Percentiles rank a stretch among this genome's conserved stretches.
phyloP scores from a whole-genome alignment of 1,140 invertebrate species.

The Rhyacophila brunnea region DNA sequence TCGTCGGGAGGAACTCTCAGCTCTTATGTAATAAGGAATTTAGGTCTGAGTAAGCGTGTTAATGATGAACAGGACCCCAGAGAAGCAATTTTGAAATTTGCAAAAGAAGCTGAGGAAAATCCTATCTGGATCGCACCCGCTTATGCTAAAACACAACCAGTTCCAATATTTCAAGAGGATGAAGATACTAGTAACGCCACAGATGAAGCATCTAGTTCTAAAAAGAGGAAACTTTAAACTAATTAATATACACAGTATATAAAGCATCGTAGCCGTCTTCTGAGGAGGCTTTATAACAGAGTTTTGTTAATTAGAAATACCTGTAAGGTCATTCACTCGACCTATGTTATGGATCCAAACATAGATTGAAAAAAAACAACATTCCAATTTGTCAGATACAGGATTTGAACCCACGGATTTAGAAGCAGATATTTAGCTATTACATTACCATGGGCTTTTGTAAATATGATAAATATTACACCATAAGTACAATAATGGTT shows the following conservation, averaged over 20 bases:
- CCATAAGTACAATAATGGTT: too few species aligned
- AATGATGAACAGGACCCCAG: constrained; percentile 96
- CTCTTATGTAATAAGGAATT: constrained; percentile 94
- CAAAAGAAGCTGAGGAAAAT: constrained; percentile 95
- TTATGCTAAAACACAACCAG: constrained; percentile 82
- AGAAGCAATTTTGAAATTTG: constrained; percentile 94
- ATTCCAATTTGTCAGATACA: too few species aligned
- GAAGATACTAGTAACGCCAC: constrained; percentile 29
- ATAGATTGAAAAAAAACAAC: too few species aligned
- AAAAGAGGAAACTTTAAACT: constrained; percentile 13
- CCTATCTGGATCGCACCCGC: constrained; percentile 95
- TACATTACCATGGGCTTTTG: too few species aligned
- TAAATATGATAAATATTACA: too few species aligned
- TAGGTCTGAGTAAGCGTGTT: constrained; percentile 90
- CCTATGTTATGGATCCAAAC: too few species aligned
- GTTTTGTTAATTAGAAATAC: too few species aligned
- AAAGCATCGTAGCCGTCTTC: too few species aligned
- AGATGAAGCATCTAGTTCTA: constrained; percentile 11
- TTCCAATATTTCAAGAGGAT: constrained; percentile 66
- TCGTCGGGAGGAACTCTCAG: constrained; percentile 94
- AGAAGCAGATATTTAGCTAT: too few species aligned
- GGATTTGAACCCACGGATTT: too few species aligned
- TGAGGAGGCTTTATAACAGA: too few species aligned
- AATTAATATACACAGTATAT: not conserved
- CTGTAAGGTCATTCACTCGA: too few species aligned